phyloP scores from a whole-genome alignment of 1,140 invertebrate species.

The Drosophila novamexicana region DNA sequence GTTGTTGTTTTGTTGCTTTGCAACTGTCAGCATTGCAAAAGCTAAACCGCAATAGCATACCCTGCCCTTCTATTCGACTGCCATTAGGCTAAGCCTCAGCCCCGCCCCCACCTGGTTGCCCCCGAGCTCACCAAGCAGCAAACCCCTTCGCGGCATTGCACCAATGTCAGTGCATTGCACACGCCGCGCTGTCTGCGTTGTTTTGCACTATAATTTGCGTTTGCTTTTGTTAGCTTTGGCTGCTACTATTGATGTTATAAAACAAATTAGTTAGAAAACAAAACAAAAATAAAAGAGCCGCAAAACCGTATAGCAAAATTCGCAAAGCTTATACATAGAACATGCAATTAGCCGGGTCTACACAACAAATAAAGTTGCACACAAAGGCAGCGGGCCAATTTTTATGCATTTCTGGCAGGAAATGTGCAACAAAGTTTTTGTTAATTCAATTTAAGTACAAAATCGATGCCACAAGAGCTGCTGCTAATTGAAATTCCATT shows the following conservation, averaged over 20 bases:
- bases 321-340: slow-evolving; percentile 61
- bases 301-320: slow-evolving; percentile 48
- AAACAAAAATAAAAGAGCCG: slow-evolving; percentile 40
- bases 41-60: slow-evolving; percentile 65
- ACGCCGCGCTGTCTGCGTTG: slow-evolving; percentile 74
- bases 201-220: slow-evolving; percentile 75
- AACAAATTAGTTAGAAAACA: slow-evolving; percentile 76
- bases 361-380: slow-evolving; percentile 39
- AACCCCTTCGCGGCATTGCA: slow-evolving; percentile 8
- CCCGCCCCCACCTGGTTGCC: too few relatives aligned
- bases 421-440: slow-evolving; percentile 16
- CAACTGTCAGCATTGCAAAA: slow-evolving; percentile 73
- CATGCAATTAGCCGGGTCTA: slow-evolving; percentile 73
- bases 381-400: slow-evolving; percentile 11
- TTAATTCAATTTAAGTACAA: slow-evolving; percentile 5
- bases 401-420: slow-evolving; percentile 17
- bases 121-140: background rate
- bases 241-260: slow-evolving; percentile 71
- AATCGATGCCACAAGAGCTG: background rate
- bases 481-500: slow-evolving; percentile 3
- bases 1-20: slow-evolving; percentile 36
- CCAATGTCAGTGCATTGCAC: slow-evolving; percentile 57
- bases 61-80: slow-evolving; percentile 17
- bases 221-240: slow-evolving; percentile 55
- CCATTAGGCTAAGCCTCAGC: slow-evolving; percentile 38